Conservation (phyloP, 2,797 vertebrate genomes). For the Discoglossus pictus region DNA sequence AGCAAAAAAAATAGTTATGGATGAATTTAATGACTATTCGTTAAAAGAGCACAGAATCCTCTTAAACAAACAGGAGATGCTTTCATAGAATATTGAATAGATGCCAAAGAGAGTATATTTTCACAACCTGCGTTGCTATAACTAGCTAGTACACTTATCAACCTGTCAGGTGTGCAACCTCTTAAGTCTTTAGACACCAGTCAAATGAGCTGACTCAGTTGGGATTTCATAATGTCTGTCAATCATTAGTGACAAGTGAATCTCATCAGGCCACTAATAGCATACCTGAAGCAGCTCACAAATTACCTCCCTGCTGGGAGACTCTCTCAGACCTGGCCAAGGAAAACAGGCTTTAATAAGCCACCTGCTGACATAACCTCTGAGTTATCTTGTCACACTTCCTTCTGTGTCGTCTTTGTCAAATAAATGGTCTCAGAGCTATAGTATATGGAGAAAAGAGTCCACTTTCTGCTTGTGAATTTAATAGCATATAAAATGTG, state of each 20-base stretch:
- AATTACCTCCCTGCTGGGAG: slow-evolving; percentile 48
- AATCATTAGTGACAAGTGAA: slow-evolving; percentile 47
- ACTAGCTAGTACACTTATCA: slow-evolving; percentile 19
- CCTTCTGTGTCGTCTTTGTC: slow-evolving; percentile 34
- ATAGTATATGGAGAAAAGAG: slow-evolving; percentile 6
- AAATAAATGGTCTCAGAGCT: slow-evolving; percentile 17
- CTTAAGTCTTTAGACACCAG: slow-evolving; percentile 14
- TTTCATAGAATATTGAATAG: not conserved
- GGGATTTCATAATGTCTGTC: slow-evolving; percentile 46
- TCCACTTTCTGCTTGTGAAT: slow-evolving; percentile 12
- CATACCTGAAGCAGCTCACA: slow-evolving; percentile 45
- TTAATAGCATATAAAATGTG: no score
- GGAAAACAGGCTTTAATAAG: slow-evolving; percentile 43
- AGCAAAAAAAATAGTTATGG: no score
- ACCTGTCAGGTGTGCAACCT: slow-evolving; percentile 21
- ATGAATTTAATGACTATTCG: no score
- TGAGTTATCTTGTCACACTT: slow-evolving; percentile 34
- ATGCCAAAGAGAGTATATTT: not conserved
- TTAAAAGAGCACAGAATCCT: not conserved
- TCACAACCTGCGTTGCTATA: slow-evolving; percentile 16
- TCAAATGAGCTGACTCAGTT: slow-evolving; percentile 36
- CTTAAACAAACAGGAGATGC: not conserved
- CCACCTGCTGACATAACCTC: slow-evolving; percentile 48
- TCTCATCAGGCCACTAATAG: slow-evolving; percentile 47
- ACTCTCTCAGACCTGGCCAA: slow-evolving; percentile 29